Base-by-base conservation (phyloP, 2,797 vertebrate genomes). In the Rhadinocentrus ornatus region DNA sequence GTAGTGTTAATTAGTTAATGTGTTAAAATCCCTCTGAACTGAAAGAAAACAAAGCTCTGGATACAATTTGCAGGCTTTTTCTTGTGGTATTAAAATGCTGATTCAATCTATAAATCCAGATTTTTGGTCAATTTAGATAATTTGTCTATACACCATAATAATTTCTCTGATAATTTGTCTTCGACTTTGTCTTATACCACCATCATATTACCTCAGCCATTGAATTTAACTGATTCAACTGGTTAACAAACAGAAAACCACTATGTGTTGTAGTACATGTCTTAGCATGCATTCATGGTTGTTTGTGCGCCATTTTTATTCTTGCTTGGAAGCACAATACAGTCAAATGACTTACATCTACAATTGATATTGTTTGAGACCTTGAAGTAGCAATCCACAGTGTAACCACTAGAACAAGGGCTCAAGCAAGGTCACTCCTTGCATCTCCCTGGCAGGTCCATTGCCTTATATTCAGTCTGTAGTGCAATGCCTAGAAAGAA, bases 161-260 rank as follows among this genome's bases (percentile, higher is more conserved):
- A n/a, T n/a, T n/a, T n/a, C n/a, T n/a, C n/a, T n/a, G n/a, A n/a
- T n/a, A n/a, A n/a, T n/a, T n/a, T n/a, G n/a, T n/a, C n/a, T n/a
- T n/a, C n/a, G n/a, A n/a, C n/a, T n/a, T n/a, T n/a, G n/a, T n/a
- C n/a, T n/a, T n/a, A n/a, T n/a, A n/a, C n/a, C n/a, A n/a, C n/a
- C 59, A 16, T 41, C 15, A 3, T 41, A 41, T 41, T 41, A 41
- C 4, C 65, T 10, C 27, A 64, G 57, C 71, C 62, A 85, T 57
- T 57, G 3, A 77, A 78, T 79, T 78, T 73, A 24, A 48, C 53
- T 55, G 65, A 75, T 77, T 83, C 80, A 69, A 81, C 59, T 75
- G 26, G 46, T 37, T n/a, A 71, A 41, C 57, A 65, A 54, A 69
- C 53, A 32, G 2, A 2, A 67, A 27, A 53, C 41, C 18, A 31